Evolutionary conservation across 2,888 invertebrate species (phyloP), one percentile per base, ranked within the genome.

Genomic region (Conistra vaccinii): DNA sequence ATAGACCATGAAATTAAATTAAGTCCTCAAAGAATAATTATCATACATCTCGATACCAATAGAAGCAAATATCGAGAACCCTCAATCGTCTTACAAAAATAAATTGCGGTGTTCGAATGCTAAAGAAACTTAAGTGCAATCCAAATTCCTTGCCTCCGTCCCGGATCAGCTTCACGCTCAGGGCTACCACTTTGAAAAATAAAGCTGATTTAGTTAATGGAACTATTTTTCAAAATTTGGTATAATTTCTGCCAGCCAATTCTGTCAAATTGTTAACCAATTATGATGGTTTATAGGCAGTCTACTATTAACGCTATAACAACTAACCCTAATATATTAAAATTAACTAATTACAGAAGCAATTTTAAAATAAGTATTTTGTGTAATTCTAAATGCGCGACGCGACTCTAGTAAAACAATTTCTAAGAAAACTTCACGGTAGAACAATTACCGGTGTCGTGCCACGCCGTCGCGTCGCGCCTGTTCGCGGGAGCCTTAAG

Each of bases 61-160:
- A 78, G 86, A 87, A 85, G 83, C 81, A 88, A 87, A 87, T 79
- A 83, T 86, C 78, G 51, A 77, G 72, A 80, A 79, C 80, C 76
- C 79, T 88, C 83, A 81, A 87, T 81, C 87, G 81, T 78, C 73
- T 73, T 82, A 81, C 80, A 86, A 90, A 90, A 89, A 89, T 89
- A 90, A 89, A 89, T 90, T 88, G 85, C 82, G 87, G 85, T 85
- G 71, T 87, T 87, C 82, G 84, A 83, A 84, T 79, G 81, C 86
- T 83, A 82, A 85, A 86, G 85, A 81, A 89, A 85, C 85, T 84
- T 87, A 89, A 90, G 87, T 88, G 88, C 85, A 88, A 88, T 78
- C 80, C 71, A 85, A 84, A 88, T 84, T 88, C 78, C 83, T 84
- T 83, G 55, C 83, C 81, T 73, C 62, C 81, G 73, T 80, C 78